Percentiles rank a stretch among this genome's conserved stretches.
phyloP scores from a whole-genome alignment of 2,113 vertebrate species.

The Oreocharis arfaki region DNA sequence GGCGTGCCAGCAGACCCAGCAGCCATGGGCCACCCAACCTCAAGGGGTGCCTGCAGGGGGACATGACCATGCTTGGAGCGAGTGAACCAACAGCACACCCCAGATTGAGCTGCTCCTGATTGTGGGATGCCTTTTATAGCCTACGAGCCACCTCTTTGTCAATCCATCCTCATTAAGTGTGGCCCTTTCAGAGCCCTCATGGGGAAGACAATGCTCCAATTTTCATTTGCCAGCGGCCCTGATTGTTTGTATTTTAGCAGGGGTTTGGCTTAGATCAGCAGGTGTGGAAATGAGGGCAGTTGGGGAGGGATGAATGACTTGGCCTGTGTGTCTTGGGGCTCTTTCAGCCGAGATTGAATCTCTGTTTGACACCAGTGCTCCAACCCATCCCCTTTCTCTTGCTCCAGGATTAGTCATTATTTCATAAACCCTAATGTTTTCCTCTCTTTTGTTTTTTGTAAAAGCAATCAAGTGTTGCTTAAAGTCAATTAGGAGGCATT shows the following conservation, averaged over 20 bases:
- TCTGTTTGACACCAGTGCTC: conserved; percentile 56
- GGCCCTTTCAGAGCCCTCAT: conserved; percentile 54
- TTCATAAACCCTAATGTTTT: conserved; percentile 56
- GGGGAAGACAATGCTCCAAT: conserved; percentile 65
- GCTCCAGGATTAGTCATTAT: conserved; percentile 66
- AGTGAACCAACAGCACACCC: background rate
- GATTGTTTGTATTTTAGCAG: conserved; percentile 66
- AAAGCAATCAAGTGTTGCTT: conserved; percentile 68
- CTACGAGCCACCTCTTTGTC: conserved; percentile 35
- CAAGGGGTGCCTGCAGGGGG: background rate
- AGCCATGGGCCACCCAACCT: background rate
- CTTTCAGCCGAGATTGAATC: conserved; percentile 59
- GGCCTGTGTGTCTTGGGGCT: conserved; percentile 47
- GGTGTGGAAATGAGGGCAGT: conserved; percentile 69
- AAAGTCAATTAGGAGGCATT: conserved; percentile 68
- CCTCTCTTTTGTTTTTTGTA: conserved; percentile 58
- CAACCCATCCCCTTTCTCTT: conserved; percentile 50
- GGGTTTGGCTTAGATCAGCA: conserved; percentile 68
- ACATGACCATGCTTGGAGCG: background rate
- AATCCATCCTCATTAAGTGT: conserved; percentile 67
- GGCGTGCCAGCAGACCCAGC: background rate
- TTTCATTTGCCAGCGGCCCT: conserved; percentile 59
- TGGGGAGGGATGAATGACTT: conserved; percentile 51
- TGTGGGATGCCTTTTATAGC: conserved; percentile 61
- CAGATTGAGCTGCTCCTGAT: background rate